Percentiles rank a stretch among this genome's conserved stretches.
Evolutionary conservation across 2,113 vertebrate genomes (phyloP).

Genomic region (Colius striatus): DNA sequence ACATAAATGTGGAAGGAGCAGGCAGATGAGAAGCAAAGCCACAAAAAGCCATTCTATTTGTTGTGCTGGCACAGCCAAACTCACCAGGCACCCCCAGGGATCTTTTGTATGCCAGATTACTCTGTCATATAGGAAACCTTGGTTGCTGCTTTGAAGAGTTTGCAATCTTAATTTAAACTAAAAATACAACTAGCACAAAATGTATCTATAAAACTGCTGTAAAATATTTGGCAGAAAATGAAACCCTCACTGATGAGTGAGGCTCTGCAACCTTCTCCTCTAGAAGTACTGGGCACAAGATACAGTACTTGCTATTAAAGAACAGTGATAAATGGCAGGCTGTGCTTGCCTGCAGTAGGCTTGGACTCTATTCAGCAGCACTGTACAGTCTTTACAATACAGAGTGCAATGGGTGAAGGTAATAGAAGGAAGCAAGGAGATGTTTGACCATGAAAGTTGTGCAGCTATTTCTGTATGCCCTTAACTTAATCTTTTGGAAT

Average conservation of each 20-base stretch:
- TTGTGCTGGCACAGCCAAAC: neutral
- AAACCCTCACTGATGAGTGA: neutral
- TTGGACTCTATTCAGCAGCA: neutral
- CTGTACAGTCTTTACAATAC: fast-evolving
- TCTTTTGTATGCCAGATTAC: neutral
- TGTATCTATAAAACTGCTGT: neutral
- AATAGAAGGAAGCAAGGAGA: neutral
- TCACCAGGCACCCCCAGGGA: neutral
- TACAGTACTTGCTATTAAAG: neutral
- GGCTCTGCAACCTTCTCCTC: neutral
- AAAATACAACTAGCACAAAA: neutral
- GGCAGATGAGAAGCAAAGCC: neutral
- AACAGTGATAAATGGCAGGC: neutral
- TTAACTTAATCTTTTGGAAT: neutral
- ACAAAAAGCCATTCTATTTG: neutral
- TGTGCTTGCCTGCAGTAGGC: neutral
- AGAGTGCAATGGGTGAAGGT: neutral
- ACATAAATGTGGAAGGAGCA: neutral
- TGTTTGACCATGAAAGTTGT: neutral
- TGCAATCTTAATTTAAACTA: neutral
- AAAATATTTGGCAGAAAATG: neutral
- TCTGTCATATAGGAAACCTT: neutral
- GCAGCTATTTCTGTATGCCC: neutral
- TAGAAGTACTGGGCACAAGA: neutral
- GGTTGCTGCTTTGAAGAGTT: neutral